Evolutionary conservation across 2,888 invertebrate genomes (phyloP).

Genomic region (Amphipoea lucens): DNA sequence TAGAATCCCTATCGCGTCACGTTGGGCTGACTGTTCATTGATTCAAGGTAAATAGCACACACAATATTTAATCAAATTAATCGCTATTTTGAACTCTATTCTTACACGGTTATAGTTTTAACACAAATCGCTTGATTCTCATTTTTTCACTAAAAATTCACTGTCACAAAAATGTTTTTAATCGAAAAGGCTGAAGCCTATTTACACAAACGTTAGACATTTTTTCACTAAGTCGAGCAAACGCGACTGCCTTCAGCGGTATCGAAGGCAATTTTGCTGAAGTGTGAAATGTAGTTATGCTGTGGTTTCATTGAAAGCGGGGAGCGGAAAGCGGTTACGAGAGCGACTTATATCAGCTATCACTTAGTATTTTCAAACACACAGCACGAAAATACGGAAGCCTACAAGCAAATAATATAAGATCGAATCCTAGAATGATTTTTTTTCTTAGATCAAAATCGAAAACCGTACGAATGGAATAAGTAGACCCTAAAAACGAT

Average conservation of each 20-base stretch:
- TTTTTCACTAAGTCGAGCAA: slow-evolving; percentile 34
- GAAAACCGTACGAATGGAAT: no score
- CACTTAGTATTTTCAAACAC: no score
- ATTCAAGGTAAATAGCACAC: not conserved
- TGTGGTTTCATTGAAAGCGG: slow-evolving; percentile 16
- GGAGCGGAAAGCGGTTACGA: slow-evolving; percentile 27
- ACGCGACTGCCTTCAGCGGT: slow-evolving; percentile 55
- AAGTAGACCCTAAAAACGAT: no score
- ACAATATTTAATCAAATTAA: slow-evolving; percentile 44
- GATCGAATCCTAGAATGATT: no score
- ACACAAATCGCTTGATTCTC: slow-evolving; percentile 9
- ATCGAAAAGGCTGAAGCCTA: slow-evolving; percentile 5
- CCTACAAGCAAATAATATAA: no score
- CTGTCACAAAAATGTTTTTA: slow-evolving; percentile 51
- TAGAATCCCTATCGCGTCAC: not conserved
- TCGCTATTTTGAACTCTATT: not conserved
- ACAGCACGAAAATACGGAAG: no score
- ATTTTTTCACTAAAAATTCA: slow-evolving; percentile 36
- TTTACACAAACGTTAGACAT: slow-evolving; percentile 41
- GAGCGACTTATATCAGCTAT: no score
- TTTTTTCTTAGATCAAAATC: no score
- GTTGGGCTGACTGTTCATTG: not conserved
- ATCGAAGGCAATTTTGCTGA: slow-evolving; percentile 57
- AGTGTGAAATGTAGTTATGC: slow-evolving; percentile 49
- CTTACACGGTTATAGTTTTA: slow-evolving; percentile 26